Evolutionary conservation across 2,888 invertebrate species (phyloP).

Genomic region (Agrypnus murinus): DNA sequence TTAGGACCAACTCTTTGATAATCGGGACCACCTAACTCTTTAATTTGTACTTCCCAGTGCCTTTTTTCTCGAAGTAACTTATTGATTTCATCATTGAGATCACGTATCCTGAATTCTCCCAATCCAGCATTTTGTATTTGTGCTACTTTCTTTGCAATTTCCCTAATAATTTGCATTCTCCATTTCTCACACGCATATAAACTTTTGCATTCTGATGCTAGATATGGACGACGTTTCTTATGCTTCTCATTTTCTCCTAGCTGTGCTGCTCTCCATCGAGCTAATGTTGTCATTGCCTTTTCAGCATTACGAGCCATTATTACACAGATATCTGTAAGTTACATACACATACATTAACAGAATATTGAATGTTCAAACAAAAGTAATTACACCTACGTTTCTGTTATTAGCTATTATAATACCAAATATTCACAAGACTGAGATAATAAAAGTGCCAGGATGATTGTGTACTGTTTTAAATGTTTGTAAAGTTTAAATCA

Average conservation of each 20-base stretch:
- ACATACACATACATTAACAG: too few species aligned
- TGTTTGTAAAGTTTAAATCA: too few species aligned
- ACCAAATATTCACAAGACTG: too few species aligned
- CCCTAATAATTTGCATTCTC: slow-evolving; percentile 96
- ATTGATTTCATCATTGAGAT: slow-evolving; percentile 99
- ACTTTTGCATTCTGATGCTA: slow-evolving; percentile 96
- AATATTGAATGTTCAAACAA: too few species aligned
- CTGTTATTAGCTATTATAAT: too few species aligned
- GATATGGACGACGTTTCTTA: slow-evolving; percentile 91
- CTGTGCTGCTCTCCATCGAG: slow-evolving; percentile 98
- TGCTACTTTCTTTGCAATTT: slow-evolving; percentile 98
- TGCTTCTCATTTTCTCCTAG: slow-evolving; percentile 90
- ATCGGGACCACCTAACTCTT: slow-evolving; percentile 96
- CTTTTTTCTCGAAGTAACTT: slow-evolving; percentile 96
- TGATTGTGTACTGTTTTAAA: too few species aligned
- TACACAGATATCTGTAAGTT: too few species aligned
- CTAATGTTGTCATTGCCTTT: slow-evolving; percentile 98
- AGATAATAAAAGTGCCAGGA: too few species aligned
- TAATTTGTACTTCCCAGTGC: slow-evolving; percentile 98
- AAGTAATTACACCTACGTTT: too few species aligned
- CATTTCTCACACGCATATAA: slow-evolving; percentile 96
- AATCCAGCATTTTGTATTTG: slow-evolving; percentile 99
- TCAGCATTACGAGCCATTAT: slow-evolving; percentile 94
- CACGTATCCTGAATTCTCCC: slow-evolving; percentile 98
- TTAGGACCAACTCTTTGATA: slow-evolving; percentile 92